Evolutionary conservation across 2,888 invertebrate genomes (phyloP), one percentile per base, ranked within the genome.

Genomic region (Entomobrya multifasciata): DNA sequence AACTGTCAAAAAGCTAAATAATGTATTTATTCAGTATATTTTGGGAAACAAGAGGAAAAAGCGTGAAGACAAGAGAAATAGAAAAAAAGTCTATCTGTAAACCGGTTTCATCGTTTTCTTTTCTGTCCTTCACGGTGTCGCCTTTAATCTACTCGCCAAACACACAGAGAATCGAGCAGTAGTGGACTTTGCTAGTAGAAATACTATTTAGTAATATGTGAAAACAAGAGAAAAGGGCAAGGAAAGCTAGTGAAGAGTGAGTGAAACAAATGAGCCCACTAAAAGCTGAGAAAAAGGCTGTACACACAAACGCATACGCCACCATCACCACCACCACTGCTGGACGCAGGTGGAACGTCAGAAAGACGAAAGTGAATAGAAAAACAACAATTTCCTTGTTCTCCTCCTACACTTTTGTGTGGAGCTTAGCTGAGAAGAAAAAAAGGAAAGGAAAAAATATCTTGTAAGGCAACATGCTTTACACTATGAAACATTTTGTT

Each of bases 321-420:
- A 13, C 5, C 3, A 67, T 11, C 57, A 57, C 5, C 8, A 36
- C 5, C 36, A 36, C 5, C 41, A 41, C n/a, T 27, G 47, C 5
- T 27, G 47, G 80, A 47, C 80, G 55, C 80, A 80, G 80, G 80
- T 80, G 80, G 80, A 52, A 57, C 55, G 70, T 80, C 80, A 80
- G n/a, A 15, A n/a, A n/a, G n/a, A 30, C 65, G 57, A 70, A 67
- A 57, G 77, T 44, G 57, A 62, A 79, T 44, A 79, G 11, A 52
- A 55, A 74, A 55, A 30, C 65, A 62, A 62, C 41, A 62, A 77
- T 62, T 77, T 77, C 44, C 62, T 47, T 22, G n/a, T 57, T 47
- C 25, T 47, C 36, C 36, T 6, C 36, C 36, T 36, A 36, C 36
- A 36, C 36, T 22, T 70, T 47, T 47, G 13, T 22, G 22, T 22